Base-by-base conservation (phyloP, 2,113 vertebrate species). In the Hepsetus odoe region DNA sequence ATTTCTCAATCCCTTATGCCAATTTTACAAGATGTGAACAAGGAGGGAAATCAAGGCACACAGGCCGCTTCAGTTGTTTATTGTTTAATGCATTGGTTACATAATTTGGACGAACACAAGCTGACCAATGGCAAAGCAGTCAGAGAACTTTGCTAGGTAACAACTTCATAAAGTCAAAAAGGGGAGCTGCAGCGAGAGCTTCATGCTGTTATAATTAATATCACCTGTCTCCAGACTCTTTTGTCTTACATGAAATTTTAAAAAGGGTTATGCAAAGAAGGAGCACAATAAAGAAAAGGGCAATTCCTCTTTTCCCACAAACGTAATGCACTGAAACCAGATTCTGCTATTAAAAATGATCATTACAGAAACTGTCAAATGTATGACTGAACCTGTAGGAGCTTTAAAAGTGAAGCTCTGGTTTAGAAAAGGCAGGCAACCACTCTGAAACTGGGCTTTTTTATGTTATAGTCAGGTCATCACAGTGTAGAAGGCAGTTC, bases 101-200 rank as follows among this genome's bases (percentile, higher is more conserved):
- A 84, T 83, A 92, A 91, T 42, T 44, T 81, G 79, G 80, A 84
- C 79, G 79, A 88, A 71, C 65, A 16, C 5, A 85, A 81, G 82
- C 88, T 86, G 53, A 51, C 90, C 90, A 92, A 90, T 89, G 87
- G 88, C 81, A 84, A 84, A 80, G 83, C 85, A 81, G 83, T 70
- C 61, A 66, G 53, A 49, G 81, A 84, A 90, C 79, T 81, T 91
- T 91, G 89, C 89, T 88, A 90, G 86, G 89, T 89, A 90, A 91
- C 89, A 90, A 87, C 81, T 83, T 76, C 84, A 46, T 35, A 18
- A 74, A 72, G 40, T 66, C 61, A 2, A 32, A 76, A 40, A 18
- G 55, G 58, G n/a, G 7, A 55, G 40, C 12, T 20, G 46, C 22
- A 46, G 49, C 38, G 40, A 46, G 72, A 74, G 38, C 22, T 18